Conservation (phyloP, 2,888 invertebrate genomes). For the Ophioninae sp. region DNA sequence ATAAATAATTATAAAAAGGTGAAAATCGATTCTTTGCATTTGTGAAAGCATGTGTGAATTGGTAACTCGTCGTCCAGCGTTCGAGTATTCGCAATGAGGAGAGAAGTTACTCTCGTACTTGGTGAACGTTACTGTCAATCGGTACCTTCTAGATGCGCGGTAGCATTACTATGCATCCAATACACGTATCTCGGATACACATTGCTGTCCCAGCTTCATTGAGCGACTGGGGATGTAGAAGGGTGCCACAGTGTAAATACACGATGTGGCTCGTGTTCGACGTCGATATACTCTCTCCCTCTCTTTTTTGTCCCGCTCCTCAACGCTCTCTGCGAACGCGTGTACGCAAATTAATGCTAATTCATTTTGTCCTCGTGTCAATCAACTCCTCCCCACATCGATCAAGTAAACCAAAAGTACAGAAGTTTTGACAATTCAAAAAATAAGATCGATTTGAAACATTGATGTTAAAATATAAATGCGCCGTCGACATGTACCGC, state of each 20-base stretch:
- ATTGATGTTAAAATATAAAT: not conserved
- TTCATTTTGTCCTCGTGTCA: constrained; percentile 63
- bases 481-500: not conserved
- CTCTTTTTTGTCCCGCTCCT: constrained; percentile 56
- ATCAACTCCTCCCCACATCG: constrained; percentile 31
- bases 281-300: constrained; percentile 62
- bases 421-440: not conserved
- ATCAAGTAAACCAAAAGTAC: not conserved
- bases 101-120: constrained; percentile 62
- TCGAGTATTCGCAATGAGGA: constrained; percentile 59
- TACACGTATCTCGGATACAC: constrained; percentile 10
- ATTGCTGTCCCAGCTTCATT: constrained; percentile 19
- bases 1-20: not conserved
- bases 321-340: constrained; percentile 47
- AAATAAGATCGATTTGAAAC: not conserved
- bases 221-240: constrained; percentile 13
- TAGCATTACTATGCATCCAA: constrained; percentile 2
- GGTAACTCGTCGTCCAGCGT: constrained; percentile 59
- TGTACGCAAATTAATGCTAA: constrained; percentile 73
- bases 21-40: constrained; percentile 18
- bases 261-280: constrained; percentile 62
- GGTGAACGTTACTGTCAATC: constrained; percentile 65
- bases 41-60: constrained; percentile 64
- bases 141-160: not conserved
- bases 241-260: constrained; percentile 55